Percentiles rank a stretch among this genome's conserved stretches.
Conservation (phyloP, 2,888 invertebrate genomes). For the Orthonychiurus folsomi region DNA sequence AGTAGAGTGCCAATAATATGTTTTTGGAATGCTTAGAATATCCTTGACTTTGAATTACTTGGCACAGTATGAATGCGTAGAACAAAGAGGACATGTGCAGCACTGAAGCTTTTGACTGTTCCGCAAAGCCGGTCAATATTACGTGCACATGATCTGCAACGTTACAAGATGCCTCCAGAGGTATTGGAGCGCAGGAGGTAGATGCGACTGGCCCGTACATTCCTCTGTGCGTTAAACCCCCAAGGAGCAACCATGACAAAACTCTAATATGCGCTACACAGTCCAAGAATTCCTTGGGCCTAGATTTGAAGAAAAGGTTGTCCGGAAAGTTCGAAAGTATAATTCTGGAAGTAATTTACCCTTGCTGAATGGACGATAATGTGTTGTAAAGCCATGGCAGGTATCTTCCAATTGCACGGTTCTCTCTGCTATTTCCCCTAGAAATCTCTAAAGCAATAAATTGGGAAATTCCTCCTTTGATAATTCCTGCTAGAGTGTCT, state of each 20-base stretch:
- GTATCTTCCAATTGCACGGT: conserved; percentile 66
- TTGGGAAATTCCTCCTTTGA: conserved; percentile 91
- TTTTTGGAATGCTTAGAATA: not conserved
- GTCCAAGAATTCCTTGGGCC: conserved; percentile 88
- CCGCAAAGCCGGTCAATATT: conserved; percentile 93
- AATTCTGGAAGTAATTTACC: conserved; percentile 52
- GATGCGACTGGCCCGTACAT: conserved; percentile 52
- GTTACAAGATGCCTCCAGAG: conserved; percentile 90
- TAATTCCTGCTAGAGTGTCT: conserved; percentile 89
- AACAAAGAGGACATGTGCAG: conserved; percentile 93
- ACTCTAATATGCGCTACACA: conserved; percentile 89
- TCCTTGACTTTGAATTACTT: conserved; percentile 50
- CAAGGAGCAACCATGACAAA: conserved; percentile 89
- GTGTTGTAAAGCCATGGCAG: conserved; percentile 85
- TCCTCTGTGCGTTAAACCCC: conserved; percentile 82
- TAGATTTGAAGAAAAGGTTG: conserved; percentile 44
- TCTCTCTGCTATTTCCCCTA: conserved; percentile 73
- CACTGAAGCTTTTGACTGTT: conserved; percentile 83
- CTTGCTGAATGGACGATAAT: conserved; percentile 68
- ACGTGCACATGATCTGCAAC: conserved; percentile 96
- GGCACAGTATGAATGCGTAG: conserved; percentile 94
- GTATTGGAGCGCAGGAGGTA: conserved; percentile 68
- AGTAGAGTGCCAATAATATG: not conserved
- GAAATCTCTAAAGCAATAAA: conserved; percentile 90
- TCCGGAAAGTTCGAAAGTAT: too few species aligned